Conservation (phyloP, 2,888 invertebrate genomes). For the Atrina japonica region DNA sequence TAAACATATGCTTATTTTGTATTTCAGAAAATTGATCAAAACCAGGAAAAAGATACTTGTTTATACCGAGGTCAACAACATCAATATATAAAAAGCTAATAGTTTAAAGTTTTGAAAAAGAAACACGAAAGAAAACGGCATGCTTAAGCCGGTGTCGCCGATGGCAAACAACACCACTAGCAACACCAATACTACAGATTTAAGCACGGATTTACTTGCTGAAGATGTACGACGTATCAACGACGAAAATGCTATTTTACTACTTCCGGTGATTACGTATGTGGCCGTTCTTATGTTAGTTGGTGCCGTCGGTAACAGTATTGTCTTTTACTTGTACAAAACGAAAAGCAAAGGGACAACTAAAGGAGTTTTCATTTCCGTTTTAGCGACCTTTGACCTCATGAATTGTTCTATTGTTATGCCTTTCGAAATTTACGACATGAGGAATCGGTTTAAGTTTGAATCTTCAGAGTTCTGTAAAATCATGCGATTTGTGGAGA, state of each 20-base stretch:
- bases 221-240: constrained; percentile 21
- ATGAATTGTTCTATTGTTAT: constrained; percentile 53
- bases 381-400: constrained; percentile 55
- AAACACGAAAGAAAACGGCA: too few relatives aligned
- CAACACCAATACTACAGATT: too few relatives aligned
- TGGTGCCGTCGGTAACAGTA: constrained; percentile 53
- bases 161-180: too few relatives aligned
- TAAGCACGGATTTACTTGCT: too few relatives aligned
- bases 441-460: constrained; percentile 53
- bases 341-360: constrained; percentile 48
- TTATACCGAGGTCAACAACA: too few relatives aligned
- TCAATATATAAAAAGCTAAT: too few relatives aligned
- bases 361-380: constrained; percentile 55
- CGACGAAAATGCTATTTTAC: constrained; percentile 39
- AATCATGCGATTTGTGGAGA: constrained; percentile 52
- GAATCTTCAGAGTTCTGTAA: constrained; percentile 46
- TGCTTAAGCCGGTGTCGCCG: too few relatives aligned
- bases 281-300: constrained; percentile 54
- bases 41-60: too few relatives aligned
- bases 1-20: too few relatives aligned
- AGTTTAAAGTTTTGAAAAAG: too few relatives aligned
- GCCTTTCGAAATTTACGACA: constrained; percentile 62
- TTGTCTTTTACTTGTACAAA: constrained; percentile 57
- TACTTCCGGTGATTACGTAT: constrained; percentile 50
- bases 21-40: too few relatives aligned